Base-by-base conservation (phyloP, 1,140 invertebrate genomes). In the Euwallacea fornicatus region DNA sequence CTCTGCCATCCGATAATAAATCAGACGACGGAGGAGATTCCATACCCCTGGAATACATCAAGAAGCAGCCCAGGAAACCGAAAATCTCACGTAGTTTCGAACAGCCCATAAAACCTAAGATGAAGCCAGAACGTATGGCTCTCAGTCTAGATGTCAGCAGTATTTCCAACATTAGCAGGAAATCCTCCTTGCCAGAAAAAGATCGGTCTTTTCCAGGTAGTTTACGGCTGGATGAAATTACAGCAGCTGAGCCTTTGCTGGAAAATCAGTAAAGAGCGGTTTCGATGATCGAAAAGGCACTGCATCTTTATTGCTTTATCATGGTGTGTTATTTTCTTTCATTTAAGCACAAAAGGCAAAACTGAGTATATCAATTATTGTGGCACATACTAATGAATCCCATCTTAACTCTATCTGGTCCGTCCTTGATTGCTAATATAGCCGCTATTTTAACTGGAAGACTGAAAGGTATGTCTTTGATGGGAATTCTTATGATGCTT, bases 41-140 rank as follows among this genome's bases (percentile, higher is more conserved):
- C 8, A 44, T 42, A 11, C 62, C 72, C 66, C n/a, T 72, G 67
- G 73, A 42, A 16, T 62, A 65, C 63, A 64, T n/a, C 21, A 50
- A 50, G 46, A 50, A 6, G 13, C 46, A 50, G 46, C 46, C 46
- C 46, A 2, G 13, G 46, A 72, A 47, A n/a, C 74, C 71, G 50
- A 78, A 78, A 56, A 68, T 78, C 11, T 79, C 78, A 8, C 63
- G 78, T 9, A 81, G 78, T 67, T 78, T 80, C 64, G 79, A 79
- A 58, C 78, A 79, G 47, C 76, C 72, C 16, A 66, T 54, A 44
- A 72, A 21, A 42, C 47, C 67, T 53, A 76, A 69, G 70, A 64
- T 66, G 9, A 75, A 71, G 56, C 72, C 76, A 7, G 73, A 76
- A 47, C 64, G 79, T 11, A 76, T 78, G 74, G 76, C 78, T 6